Base-by-base conservation (phyloP, 2,888 invertebrate genomes). In the Dione juno region DNA sequence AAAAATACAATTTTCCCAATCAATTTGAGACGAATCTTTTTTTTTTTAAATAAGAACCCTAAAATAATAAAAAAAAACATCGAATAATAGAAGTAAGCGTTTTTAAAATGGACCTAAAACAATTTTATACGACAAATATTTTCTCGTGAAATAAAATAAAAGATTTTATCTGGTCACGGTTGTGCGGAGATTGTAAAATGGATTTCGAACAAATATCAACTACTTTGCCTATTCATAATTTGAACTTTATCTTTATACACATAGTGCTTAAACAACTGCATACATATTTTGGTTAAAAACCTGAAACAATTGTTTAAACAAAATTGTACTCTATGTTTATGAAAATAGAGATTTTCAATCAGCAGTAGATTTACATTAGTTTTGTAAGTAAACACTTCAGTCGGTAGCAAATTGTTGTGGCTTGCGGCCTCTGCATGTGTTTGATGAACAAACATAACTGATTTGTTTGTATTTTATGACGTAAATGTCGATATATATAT, bases 371-470 rank as follows among this genome's bases (percentile, higher is more conserved):
- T 68, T 57, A 77, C 83, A 76, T 84, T 79, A 82, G 82, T 85
- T 86, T 84, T 85, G 82, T 85, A 81, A 85, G 87, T 83, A 85
- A 88, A 89, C 85, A 88, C 82, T 76, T 78, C 79, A 81, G 82
- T 83, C 77, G 77, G 78, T 80, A 78, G 79, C 83, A 84, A 89
- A 88, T 87, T 87, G 88, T 86, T 83, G 86, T 82, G 87, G 88
- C 81, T 83, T 81, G 80, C 81, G 78, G 79, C 79, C 81, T 78
- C 76, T 83, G 77, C 79, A 83, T 87, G 85, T 84, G 85, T 84
- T 84, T 86, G 84, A 81, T 75, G 58, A 71, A 81, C 79, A 86
- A 85, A 85, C 83, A 87, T 80, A 82, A 83, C 79, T 85, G 85
- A 87, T 88, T 87, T 88, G 87, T 86, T 87, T 85, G 82, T 77